Evolutionary conservation across 2,113 vertebrate genomes (phyloP), one percentile per base, ranked within the genome.

Genomic region (Rhinolophus ferrumequinum): DNA sequence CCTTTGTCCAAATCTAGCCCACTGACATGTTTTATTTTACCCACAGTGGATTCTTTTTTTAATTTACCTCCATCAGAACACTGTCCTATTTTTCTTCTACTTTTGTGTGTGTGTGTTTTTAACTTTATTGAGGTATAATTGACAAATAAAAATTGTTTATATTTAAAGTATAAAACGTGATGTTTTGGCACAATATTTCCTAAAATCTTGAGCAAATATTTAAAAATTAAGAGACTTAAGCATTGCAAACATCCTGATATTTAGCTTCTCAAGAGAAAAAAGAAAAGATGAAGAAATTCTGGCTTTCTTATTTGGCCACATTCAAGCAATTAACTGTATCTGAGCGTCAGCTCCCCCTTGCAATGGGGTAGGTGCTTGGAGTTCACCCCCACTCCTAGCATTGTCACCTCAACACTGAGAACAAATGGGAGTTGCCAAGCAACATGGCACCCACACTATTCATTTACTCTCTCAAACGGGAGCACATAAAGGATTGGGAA

Each of bases 181-280:
- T 30, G 18, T 21, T 69, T 86, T 79, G 22, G 52, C 83, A 60
- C 52, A 44, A 2, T 62, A 5, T 62, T 89, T 92, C 60, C 95
- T 69, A 75, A 94, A 94, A 95, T n/a, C 41, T 54, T 72, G n/a
- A 76, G 26, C 13, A 72, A 72, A 33, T 64, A 54, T 85, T 89
- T 77, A 56, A 89, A 90, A 80, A 66, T 24, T 30, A 66, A 38
- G 28, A 96, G 47, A 58, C 10, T 35, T 56, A 35, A 38, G 69
- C 35, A n/a, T 50, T 86, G 70, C 92, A 82, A 52, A 60, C 92
- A 58, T 88, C 24, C 30, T 58, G 11, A 75, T 47, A 33, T 41
- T 88, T 56, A 21, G 52, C 38, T 69, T 89, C 72, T 90, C 33
- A 58, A n/a, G n/a, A n/a, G n/a, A 38, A 69, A 30, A 44, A 62